phyloP scores from a whole-genome alignment of 2,113 vertebrate genomes.

The Phalacrocorax carbo region DNA sequence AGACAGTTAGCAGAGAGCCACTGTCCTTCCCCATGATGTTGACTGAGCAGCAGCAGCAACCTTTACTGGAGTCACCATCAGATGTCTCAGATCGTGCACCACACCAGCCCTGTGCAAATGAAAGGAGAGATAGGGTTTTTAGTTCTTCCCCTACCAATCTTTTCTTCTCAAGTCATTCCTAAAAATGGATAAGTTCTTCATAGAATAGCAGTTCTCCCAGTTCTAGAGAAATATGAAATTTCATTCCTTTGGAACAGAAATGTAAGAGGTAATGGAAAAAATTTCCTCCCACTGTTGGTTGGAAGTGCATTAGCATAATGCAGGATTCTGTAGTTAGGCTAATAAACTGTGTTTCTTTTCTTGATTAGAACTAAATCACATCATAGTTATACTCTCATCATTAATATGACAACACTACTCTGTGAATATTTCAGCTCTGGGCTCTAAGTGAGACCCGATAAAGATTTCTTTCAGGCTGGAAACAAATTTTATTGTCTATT shows the following conservation, averaged over 20 bases:
- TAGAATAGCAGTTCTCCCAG: background rate
- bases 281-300: background rate
- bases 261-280: background rate
- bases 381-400: slow-evolving; percentile 22
- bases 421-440: background rate
- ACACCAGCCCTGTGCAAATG: background rate
- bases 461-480: background rate
- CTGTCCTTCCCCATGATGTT: background rate
- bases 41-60: background rate
- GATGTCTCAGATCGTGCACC: background rate
- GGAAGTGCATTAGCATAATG: background rate
- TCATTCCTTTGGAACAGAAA: background rate
- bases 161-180: background rate
- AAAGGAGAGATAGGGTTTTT: background rate
- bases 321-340: background rate
- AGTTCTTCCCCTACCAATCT: background rate
- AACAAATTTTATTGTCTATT: background rate
- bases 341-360: background rate
- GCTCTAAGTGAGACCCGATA: background rate
- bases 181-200: background rate
- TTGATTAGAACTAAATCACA: slow-evolving; percentile 34
- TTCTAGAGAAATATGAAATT: background rate
- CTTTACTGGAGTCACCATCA: background rate
- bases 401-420: background rate
- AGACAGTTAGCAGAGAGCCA: background rate